A percentile compares a stretch with the other conserved stretches of the same genome.
These are phyloP conservation scores for Hydrocynus forskahlii DNA, from an alignment of 2,797 vertebrate species.

Conservation along the genomic window DNA sequence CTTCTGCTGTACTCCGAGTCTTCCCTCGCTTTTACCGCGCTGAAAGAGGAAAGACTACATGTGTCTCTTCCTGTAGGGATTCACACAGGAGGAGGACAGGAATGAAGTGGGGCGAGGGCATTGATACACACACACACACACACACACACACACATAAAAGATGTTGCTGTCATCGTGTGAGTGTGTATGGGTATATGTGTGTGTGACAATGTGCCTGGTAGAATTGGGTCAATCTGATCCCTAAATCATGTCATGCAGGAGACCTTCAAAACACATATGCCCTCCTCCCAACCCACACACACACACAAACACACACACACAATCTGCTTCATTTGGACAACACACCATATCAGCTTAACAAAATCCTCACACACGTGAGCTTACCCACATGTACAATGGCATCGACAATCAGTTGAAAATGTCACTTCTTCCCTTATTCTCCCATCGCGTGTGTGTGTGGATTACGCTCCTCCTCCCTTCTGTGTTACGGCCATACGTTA, in stretches of 20 bases:
- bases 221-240: slow-evolving; percentile 53
- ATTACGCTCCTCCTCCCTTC: slow-evolving; percentile 16
- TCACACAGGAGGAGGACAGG: slow-evolving; percentile 39
- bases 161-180: slow-evolving; percentile 20
- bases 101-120: not conserved
- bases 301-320: slow-evolving; percentile 37
- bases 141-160: slow-evolving; percentile 11
- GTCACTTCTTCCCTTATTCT: not conserved
- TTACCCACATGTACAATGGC: slow-evolving; percentile 6
- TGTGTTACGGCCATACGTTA: slow-evolving; percentile 20
- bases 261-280: slow-evolving; percentile 31
- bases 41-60: slow-evolving; percentile 44
- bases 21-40: slow-evolving; percentile 43
- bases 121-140: slow-evolving; percentile 14
- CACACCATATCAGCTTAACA: slow-evolving; percentile 41
- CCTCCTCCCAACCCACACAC: slow-evolving; percentile 22
- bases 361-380: slow-evolving; percentile 29
- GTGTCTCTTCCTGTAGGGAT: slow-evolving; percentile 52
- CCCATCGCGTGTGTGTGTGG: not conserved
- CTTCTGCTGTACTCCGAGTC: slow-evolving; percentile 29
- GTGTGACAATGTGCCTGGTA: slow-evolving; percentile 20
- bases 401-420: not conserved
- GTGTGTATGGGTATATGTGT: slow-evolving; percentile 27
- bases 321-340: slow-evolving; percentile 48
- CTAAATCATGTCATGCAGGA: slow-evolving; percentile 46